Evolutionary conservation across 2,888 invertebrate species (phyloP), one percentile per base, ranked within the genome.

Genomic region (Andrena haemorrhoa): DNA sequence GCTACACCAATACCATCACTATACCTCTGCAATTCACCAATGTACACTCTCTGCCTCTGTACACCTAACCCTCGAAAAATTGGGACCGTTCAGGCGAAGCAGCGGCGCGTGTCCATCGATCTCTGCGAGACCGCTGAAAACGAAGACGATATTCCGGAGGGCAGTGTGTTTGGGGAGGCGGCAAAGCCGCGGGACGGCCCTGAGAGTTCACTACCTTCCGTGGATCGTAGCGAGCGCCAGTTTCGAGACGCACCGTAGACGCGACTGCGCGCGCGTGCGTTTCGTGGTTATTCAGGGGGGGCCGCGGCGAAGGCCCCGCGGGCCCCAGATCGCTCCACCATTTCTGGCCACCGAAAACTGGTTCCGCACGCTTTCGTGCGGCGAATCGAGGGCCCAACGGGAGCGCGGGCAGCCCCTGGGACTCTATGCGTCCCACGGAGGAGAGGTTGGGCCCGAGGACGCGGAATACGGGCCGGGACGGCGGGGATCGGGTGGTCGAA

Each of bases 351-450:
- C 87, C 87, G 76, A 86, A 87, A 87, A 87, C 87, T 87, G 87
- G 87, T 87, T 87, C 87, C 84, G 78, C 78, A 83, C 68, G 84
- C 79, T 82, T 84, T 86, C 75, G 80, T 86, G 87, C 84, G 68
- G 78, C 76, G 80, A 79, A 84, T 87, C 78, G 69, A 29, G 35
- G 58, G 23, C 29, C 20, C 66, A 69, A 41, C 49, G 33, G 8
- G 56, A 41, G 29, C 51, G 51, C 58, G 7, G 58, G 47, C 74
- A 35, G 70, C 60, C 73, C 64, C 53, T 61, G 65, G 73, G 63
- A 56, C 75, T 60, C 82, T 82, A 61, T 84, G 73, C 65, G 83
- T 77, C 83, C 77, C 64, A 47, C 26, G 12, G 12, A 64, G 56
- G 68, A 53, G 68, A 49, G 31, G 69, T n/a, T 60, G 60, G 51